These are phyloP conservation scores for Cyphomyrus discorhynchus DNA, from an alignment of 2,113 vertebrate species.

Conservation along the genomic window DNA sequence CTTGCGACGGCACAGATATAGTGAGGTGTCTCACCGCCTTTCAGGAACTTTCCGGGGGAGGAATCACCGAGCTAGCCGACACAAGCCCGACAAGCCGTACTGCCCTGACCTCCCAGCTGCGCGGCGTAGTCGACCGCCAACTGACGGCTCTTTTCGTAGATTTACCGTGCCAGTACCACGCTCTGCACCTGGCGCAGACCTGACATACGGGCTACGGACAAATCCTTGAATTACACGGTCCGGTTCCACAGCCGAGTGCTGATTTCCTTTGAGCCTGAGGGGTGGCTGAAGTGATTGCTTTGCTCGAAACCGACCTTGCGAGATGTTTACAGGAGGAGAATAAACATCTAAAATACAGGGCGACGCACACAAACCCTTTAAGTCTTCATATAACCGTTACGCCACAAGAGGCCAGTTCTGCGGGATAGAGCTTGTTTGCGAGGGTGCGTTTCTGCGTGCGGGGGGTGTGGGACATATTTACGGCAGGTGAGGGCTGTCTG, in stretches of 20 bases:
- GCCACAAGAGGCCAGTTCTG: neutral
- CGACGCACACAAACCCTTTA: neutral
- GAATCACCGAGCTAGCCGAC: neutral
- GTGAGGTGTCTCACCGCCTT: neutral
- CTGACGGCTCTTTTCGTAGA: neutral
- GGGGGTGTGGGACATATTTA: neutral
- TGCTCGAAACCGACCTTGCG: neutral
- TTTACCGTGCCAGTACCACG: neutral
- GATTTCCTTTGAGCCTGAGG: neutral
- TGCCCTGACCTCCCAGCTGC: neutral
- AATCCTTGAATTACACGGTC: neutral
- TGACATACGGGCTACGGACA: neutral
- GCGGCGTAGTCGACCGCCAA: neutral
- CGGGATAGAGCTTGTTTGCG: neutral
- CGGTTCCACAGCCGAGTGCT: neutral
- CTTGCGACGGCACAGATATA: neutral
- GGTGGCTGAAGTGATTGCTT: neutral
- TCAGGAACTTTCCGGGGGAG: neutral
- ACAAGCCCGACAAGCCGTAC: neutral
- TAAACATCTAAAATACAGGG: neutral
- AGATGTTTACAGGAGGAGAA: neutral
- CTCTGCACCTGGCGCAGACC: neutral
- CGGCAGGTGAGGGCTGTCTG: neutral
- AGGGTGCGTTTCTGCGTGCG: neutral
- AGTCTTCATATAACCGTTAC: neutral